Evolutionary conservation across 2,113 vertebrate genomes (phyloP), one percentile per base, ranked within the genome.

Genomic region (Anthoscopus minutus): DNA sequence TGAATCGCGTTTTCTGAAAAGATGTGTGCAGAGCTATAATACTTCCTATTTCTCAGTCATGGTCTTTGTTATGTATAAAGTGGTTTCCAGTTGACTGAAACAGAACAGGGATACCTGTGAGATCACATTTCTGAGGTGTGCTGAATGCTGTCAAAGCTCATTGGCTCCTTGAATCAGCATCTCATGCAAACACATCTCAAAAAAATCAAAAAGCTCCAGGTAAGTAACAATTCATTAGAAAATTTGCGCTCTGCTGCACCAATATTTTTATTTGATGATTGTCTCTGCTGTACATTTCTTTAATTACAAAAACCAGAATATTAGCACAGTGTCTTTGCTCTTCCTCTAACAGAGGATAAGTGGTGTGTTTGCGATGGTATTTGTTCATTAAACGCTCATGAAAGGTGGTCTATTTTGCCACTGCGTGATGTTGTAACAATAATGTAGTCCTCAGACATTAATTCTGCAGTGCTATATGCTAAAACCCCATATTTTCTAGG

Each of bases 331-430:
- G 79, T 94, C 74, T 93, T 94, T 96, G 83, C 56, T 96, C 51
- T 93, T 93, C 72, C 50, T 86, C 38, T 89, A 91, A 93, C 24
- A 88, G 81, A 87, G 66, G 81, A 87, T 93, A 94, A 96, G 87
- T 60, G 78, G 57, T 86, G 82, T 86, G 89, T 97, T 94, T 92
- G 60, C 54, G 90, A 51, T 81, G 88, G 44, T 96, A 67, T 97
- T 95, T 96, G 7, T 91, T 95, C 22, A 7, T 76, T 95, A 96
- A 96, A 81, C 84, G 65, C 86, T 83, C 89, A 66, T 86, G 71
- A 83, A 97, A 93, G 93, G 93, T 82, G 94, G 95, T 96, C 51
- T 84, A 27, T 92, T 88, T 87, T 81, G 30, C 35, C 50, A 62
- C 1, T 74, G 67, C 72, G 58, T 73, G 72, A 94, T 95, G 86